phyloP scores from a whole-genome alignment of 2,113 vertebrate species.

The Gallinago undulata region DNA sequence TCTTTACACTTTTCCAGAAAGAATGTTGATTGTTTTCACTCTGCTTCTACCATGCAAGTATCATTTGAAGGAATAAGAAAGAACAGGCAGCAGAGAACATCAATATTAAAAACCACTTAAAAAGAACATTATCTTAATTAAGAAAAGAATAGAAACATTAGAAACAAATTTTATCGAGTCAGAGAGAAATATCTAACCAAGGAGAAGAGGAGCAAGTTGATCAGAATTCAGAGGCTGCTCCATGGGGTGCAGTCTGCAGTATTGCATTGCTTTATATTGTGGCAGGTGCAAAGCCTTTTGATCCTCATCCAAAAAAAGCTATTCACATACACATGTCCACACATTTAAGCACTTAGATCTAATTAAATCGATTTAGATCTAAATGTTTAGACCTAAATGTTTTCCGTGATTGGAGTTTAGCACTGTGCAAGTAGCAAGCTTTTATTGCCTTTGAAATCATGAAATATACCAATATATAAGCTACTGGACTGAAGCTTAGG shows the following conservation, averaged over 20 bases:
- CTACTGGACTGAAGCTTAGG: background rate
- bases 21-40: background rate
- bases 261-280: background rate
- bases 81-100: background rate
- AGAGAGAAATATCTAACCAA: background rate
- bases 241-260: fast-evolving
- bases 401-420: background rate
- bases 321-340: background rate
- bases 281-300: background rate
- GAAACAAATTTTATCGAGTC: background rate
- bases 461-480: background rate
- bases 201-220: background rate
- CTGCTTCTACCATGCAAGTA: background rate
- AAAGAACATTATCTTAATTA: background rate
- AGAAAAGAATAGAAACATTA: background rate
- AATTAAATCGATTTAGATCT: background rate
- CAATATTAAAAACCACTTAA: background rate
- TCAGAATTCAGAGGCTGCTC: background rate
- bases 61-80: background rate
- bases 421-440: background rate
- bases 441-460: background rate
- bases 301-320: background rate
- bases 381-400: background rate
- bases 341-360: background rate
- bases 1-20: constrained; percentile 1